Conservation (phyloP, 1,140 invertebrate genomes). For the Lerema accius region DNA sequence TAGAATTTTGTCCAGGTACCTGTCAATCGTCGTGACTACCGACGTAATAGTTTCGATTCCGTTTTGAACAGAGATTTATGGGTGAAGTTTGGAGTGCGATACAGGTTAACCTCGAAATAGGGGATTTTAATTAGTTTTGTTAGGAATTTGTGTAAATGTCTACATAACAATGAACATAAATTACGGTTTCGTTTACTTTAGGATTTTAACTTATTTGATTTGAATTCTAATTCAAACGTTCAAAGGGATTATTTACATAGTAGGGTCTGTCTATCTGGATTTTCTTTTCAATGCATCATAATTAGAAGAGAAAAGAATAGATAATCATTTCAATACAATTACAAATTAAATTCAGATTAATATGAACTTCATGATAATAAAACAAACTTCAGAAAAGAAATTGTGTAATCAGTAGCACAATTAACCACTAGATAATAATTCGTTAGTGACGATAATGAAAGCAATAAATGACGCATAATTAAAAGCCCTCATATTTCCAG, state of each 20-base stretch:
- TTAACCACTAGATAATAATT: conserved; percentile 19
- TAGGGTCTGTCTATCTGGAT: no score
- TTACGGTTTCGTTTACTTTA: background rate
- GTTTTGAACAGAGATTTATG: conserved; percentile 15
- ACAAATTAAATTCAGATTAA: no score
- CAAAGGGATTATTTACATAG: background rate
- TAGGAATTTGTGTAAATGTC: background rate
- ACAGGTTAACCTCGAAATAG: background rate
- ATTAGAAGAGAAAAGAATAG: no score
- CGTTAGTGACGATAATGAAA: conserved; percentile 29
- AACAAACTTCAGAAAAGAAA: no score
- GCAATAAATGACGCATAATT: conserved; percentile 47
- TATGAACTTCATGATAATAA: no score
- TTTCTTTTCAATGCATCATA: no score
- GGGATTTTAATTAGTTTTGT: background rate
- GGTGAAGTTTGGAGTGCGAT: background rate
- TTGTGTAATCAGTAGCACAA: no score
- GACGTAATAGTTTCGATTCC: conserved; percentile 8
- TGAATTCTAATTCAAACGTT: background rate
- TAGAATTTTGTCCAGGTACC: conserved; percentile 18
- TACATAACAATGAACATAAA: background rate
- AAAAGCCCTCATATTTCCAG: conserved; percentile 41
- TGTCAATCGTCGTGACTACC: conserved; percentile 11
- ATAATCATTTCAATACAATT: no score
- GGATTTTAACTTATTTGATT: background rate